Evolutionary conservation across 2,888 invertebrate genomes (phyloP).

Genomic region (Apamea sordens): DNA sequence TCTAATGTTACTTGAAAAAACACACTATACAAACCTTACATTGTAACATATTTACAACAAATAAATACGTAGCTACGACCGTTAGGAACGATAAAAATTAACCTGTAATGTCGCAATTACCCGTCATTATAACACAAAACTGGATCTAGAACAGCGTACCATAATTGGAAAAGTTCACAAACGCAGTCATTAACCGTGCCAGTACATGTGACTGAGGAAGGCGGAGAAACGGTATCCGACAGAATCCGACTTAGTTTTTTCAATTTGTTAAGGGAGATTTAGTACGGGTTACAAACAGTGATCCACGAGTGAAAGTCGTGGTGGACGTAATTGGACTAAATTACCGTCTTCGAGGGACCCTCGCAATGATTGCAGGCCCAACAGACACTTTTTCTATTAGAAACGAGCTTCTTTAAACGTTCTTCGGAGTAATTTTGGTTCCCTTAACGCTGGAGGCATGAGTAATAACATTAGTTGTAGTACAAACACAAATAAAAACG

Average conservation of each 20-base stretch:
- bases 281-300: constrained; percentile 66
- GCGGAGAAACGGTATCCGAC: constrained; percentile 60
- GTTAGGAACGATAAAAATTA: constrained; percentile 60
- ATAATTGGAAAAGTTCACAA: constrained; percentile 66
- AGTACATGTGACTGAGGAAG: constrained; percentile 57
- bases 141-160: constrained; percentile 63
- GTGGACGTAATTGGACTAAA: constrained; percentile 76
- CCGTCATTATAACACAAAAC: constrained; percentile 63
- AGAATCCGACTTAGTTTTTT: constrained; percentile 65
- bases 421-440: constrained; percentile 58
- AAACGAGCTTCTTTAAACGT: constrained; percentile 58
- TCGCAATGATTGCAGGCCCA: constrained; percentile 67
- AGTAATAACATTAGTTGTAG: constrained; percentile 45
- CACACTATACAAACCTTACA: background rate
- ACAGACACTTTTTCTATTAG: constrained; percentile 73
- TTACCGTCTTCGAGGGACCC: constrained; percentile 73
- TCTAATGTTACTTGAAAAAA: background rate
- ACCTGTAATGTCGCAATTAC: constrained; percentile 62
- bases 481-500: constrained; percentile 50
- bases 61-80: constrained; percentile 34
- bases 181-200: constrained; percentile 63
- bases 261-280: constrained; percentile 70
- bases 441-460: constrained; percentile 47
- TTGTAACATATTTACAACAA: constrained; percentile 27
- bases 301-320: constrained; percentile 73